Evolutionary conservation across 2,797 vertebrate species (phyloP), one percentile per base, ranked within the genome.

Genomic region (Lutjanus campechanus): DNA sequence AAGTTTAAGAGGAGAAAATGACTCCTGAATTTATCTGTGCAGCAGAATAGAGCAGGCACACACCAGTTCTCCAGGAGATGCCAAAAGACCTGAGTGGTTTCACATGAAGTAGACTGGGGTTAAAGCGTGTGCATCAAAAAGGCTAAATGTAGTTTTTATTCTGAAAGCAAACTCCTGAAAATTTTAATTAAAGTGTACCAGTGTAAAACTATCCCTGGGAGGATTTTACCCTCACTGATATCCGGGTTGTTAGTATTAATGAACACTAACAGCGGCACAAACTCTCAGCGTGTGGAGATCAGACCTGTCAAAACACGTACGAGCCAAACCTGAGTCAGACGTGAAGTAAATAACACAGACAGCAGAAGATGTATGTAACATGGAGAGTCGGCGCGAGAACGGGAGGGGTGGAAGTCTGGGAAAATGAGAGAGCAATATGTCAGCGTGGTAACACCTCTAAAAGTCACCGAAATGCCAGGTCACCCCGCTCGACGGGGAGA

Each of bases 381-480:
- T 12, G 22, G 47, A 60, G 71, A 59, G 29, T 36, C 29, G 3
- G 76, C 20, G 79, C 12, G 83, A 40, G 79, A 7, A 5, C 51
- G 75, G 54, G 53, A 20, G 22, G 40, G 16, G 36, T 65, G 22
- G 46, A 19, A 70, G 76, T 84, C 72, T 83, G 83, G 76, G 85
- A 86, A 90, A 88, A 92, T 88, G 87, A 90, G 87, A 86, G 87
- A 80, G 87, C 87, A 91, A 91, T 93, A 89, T 95, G 94, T 93
- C 89, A 92, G 81, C 81, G 51, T 87, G 91, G 92, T 90, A 93
- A 91, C 95, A 93, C 93, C 92, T 95, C 90, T 91, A 96, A 96
- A 96, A 96, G 95, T 95, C 95, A 96, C 83, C 51, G 91, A 95
- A 96, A 96, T 96, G 95, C 93, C 95, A 96, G 95, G 95, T 96